phyloP scores from a whole-genome alignment of 1,140 invertebrate genomes.

The Reticulitermes speratus region DNA sequence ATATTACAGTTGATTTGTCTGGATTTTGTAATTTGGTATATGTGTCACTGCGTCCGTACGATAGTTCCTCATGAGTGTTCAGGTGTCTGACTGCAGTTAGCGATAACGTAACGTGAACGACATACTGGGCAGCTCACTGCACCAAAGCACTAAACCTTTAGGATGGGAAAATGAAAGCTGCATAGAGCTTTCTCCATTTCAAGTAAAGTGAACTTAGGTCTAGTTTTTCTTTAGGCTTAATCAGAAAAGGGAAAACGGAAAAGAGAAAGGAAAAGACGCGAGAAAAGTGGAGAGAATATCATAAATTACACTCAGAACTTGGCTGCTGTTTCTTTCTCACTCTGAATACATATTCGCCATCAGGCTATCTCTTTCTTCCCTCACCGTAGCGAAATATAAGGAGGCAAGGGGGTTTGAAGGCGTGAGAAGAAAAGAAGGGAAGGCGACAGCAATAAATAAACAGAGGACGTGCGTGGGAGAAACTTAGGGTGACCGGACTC shows the following conservation, averaged over 20 bases:
- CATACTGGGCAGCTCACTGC: too few species aligned
- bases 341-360: neutral
- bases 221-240: neutral
- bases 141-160: too few species aligned
- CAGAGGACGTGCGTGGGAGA: conserved; percentile 10
- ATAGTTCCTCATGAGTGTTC: too few species aligned
- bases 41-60: too few species aligned
- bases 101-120: too few species aligned
- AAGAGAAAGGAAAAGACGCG: neutral
- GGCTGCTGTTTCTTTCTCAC: neutral
- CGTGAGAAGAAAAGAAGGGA: conserved; percentile 14
- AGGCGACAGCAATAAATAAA: conserved; percentile 16
- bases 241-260: neutral
- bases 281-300: neutral
- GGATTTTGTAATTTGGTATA: too few species aligned
- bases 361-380: neutral
- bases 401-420: neutral
- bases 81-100: too few species aligned
- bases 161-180: too few species aligned
- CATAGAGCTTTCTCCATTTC: too few species aligned
- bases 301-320: conserved; percentile 1
- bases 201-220: neutral
- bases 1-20: too few species aligned
- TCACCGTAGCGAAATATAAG: neutral
- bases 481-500: neutral